These are phyloP conservation scores for Nothoprocta perdicaria DNA, from an alignment of 2,113 vertebrate genomes.

Conservation along the genomic window DNA sequence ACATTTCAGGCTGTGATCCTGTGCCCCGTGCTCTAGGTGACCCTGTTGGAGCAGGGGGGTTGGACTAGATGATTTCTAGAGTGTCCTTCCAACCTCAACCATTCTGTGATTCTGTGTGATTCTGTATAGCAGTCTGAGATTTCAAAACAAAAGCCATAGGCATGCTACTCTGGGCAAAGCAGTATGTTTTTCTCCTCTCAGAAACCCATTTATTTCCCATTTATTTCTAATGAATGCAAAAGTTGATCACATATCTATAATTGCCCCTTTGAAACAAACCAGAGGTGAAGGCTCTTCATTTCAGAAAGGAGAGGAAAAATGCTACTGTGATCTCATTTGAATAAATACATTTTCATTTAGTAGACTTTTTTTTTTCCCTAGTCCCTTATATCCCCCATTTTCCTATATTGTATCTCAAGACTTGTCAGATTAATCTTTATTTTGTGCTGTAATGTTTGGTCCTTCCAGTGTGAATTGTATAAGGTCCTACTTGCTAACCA, in stretches of 20 bases:
- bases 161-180: accelerated
- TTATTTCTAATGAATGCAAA: neutral
- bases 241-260: neutral
- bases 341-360: neutral
- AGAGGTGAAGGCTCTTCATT: neutral
- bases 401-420: neutral
- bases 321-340: neutral
- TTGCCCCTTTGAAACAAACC: neutral
- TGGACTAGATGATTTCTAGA: no score
- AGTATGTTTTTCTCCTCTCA: neutral
- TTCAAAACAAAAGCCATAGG: neutral
- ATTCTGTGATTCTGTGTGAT: no score
- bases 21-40: no score
- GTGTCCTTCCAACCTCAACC: no score
- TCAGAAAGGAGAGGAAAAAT: neutral
- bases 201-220: neutral
- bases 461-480: neutral
- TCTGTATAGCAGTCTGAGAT: neutral
- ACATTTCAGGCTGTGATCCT: no score
- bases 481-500: neutral
- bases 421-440: neutral
- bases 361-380: neutral
- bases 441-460: neutral
- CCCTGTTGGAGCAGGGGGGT: no score
- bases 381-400: neutral